Evolutionary conservation across 2,888 invertebrate genomes (phyloP), one percentile per base, ranked within the genome.

Genomic region (Uropetala carovei): DNA sequence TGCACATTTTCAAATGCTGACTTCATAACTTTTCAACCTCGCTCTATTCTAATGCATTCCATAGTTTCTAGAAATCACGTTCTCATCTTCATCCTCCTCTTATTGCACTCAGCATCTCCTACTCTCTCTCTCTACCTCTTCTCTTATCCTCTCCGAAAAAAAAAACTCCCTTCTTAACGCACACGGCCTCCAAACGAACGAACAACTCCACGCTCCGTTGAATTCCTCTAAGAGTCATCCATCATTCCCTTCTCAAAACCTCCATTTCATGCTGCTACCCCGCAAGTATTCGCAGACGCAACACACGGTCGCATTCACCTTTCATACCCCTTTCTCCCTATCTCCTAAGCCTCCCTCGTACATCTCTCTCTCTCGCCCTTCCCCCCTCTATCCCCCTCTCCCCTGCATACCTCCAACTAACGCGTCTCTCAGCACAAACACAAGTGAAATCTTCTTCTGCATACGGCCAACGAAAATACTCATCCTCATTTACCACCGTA

Each of bases 131-230:
- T 13, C 22, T 13, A 18, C 75, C 9, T 10, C 75, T 11, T 11
- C 75, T 75, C 75, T 10, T 27, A 27, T 75, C 13, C 27, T 13
- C 27, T 27, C n/a, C 13, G 22, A 27, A 22, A 75, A 75, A 75
- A 27, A 27, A 13, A 27, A n/a, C n/a, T 75, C 27, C 75, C 75
- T 10, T 13, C 75, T 27, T 27, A 75, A 75, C 75, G 75, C 0
- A 75, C 75, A 75, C 75, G 75, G 75, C 22, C 75, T 75, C 27
- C 27, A 75, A 75, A 27, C 75, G 75, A 75, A 68, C 60, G 60
- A 14, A 68, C 68, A 68, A 68, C 68, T 18, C 75, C 75, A 75
- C 75, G 75, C 75, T 27, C 75, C 27, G 75, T 75, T 75, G 22
- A 75, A 75, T 75, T 75, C 75, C 75, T 75, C 9, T 27, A 14